Evolutionary conservation across 2,888 invertebrate species (phyloP), one percentile per base, ranked within the genome.

Genomic region (Eubasilissa splendida): DNA sequence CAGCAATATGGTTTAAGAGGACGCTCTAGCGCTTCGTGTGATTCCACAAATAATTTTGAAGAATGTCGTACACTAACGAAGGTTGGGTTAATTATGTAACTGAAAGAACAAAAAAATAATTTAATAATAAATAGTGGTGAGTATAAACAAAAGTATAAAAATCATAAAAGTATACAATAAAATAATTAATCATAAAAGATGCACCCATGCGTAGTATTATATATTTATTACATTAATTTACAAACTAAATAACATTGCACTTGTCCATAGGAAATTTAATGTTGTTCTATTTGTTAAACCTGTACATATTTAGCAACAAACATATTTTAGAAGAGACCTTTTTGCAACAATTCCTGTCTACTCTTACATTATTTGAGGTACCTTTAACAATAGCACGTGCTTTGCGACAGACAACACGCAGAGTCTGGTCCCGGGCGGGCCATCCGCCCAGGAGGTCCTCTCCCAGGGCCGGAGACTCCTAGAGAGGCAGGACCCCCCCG

Each of bases 181-280:
- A 42, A 42, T 42, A 42, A 5, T 42, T 4, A 63, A 59, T 63
- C 31, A 78, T 73, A 60, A 53, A 54, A 33, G 53, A 78, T 66
- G 78, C 78, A 78, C 78, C 73, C 56, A 66, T 33, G n/a, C 31
- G 77, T 58, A 77, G 31, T 58, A 42, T 42, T 2, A 42, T 42
- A 42, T 42, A 42, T 54, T 74, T 59, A 63, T 89, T 90, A 90
- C 90, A 56, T 60, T 60, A 63, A 70, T 10, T 71, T 81, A 81
- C 31, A 88, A 90, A 91, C 89, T 91, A 91, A 90, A 89, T 89
- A 91, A 91, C 91, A 91, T 91, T 91, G 91, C 91, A 91, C 91
- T 88, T 89, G 89, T 90, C 90, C 90, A 88, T 90, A 90, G 89
- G 89, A 85, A 60, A 50, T 75, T 42, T 58, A 58, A 60, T 75